Base-by-base conservation (phyloP, 64 coral and sea anemone species). In the Orbicella faveolata region DNA sequence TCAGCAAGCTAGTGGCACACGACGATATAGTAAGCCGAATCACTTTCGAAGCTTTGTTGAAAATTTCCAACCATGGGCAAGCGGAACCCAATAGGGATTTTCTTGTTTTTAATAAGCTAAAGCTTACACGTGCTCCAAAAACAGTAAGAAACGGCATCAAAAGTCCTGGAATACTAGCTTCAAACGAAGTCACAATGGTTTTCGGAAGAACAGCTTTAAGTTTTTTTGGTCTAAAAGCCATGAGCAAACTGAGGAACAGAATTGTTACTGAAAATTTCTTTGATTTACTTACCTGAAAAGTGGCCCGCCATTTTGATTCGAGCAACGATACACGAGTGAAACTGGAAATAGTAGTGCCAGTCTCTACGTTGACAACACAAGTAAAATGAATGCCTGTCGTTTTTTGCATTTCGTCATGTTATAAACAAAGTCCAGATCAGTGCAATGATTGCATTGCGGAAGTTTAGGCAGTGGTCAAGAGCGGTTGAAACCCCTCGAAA, bases 241-340 rank as follows among this genome's bases (percentile, higher is more conserved):
- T 30, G 6, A 48, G 4, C 3, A 51, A 3, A 76, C 41, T 37
- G 26, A 66, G 35, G 5, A 16, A 68, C 10, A 21, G 21, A 13
- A 34, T 48, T 48, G 20, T 52, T 2, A 9, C 14, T 3, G 63
- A 67, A 68, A 63, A 21, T 35, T 30, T 5, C 5, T 66, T 61
- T 23, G 23, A 34, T 25, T 19, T 9, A 35, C 84, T 83, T 39
- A 96, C 94, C 94, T 96, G 94, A 96, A 70, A 96, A 96, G 75
- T 96, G 94, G 59, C 94, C 94, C 82, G 94, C 94, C 94, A 96
- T 96, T 72, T 90, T 96, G 94, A 76, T n/a, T 73, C 21, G 2
- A 73, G 34, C 15, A 72, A 17, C 20, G 34, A 23, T 13, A 13
- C 21, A 6, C 36, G 65, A 78, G 9, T 8, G 20, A 52, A 52